These are phyloP conservation scores for Tupiocoris notatus DNA, from an alignment of 2,888 invertebrate genomes.

Conservation along the genomic window DNA sequence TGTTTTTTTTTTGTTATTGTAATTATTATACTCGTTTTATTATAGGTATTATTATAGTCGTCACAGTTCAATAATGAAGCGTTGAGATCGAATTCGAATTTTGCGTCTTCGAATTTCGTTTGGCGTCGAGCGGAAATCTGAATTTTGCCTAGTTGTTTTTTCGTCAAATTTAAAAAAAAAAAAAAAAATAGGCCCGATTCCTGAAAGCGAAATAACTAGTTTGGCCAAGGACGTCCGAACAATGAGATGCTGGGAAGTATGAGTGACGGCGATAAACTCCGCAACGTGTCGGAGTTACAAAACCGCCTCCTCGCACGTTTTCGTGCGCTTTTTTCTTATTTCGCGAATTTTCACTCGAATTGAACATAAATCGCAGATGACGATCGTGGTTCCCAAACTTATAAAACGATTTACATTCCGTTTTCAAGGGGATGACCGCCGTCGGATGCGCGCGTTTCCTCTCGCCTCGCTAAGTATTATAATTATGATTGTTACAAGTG, in stretches of 20 bases:
- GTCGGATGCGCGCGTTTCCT: slow-evolving; percentile 28
- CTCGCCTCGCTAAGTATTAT: neutral
- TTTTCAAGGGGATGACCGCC: neutral
- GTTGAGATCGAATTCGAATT: too few species aligned
- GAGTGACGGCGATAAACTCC: neutral
- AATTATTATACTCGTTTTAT: slow-evolving; percentile 11
- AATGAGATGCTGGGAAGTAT: neutral
- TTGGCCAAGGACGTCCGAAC: neutral
- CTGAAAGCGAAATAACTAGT: neutral
- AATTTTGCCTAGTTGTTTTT: too few species aligned
- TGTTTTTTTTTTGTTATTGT: slow-evolving; percentile 11
- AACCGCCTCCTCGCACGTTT: neutral
- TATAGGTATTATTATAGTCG: slow-evolving; percentile 14
- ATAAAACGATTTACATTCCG: slow-evolving; percentile 9
- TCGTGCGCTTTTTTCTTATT: neutral
- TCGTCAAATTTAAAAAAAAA: too few species aligned
- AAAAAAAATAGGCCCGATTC: too few species aligned
- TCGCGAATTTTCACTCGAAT: neutral
- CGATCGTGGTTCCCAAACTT: slow-evolving; percentile 14
- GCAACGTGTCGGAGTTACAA: neutral
- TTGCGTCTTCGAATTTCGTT: too few species aligned
- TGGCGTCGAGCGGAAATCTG: too few species aligned
- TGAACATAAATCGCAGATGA: neutral
- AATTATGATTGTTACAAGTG: neutral
- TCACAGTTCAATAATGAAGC: too few species aligned